phyloP scores from a whole-genome alignment of 2,113 vertebrate genomes.

The Neolamprologus hecqui region DNA sequence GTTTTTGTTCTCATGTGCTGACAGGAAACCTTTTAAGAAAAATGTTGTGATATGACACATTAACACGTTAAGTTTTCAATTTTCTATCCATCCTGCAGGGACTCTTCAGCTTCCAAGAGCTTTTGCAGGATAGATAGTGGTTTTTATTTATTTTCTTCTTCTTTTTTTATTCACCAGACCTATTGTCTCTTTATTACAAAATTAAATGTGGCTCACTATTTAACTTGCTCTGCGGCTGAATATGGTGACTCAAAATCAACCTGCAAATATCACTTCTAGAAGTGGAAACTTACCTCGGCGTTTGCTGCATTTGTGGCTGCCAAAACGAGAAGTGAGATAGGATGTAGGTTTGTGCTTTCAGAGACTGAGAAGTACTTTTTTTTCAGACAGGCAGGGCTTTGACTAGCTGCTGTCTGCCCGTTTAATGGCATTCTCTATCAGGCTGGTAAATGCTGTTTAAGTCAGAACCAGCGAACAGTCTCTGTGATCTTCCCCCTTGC shows the following conservation, averaged over 20 bases:
- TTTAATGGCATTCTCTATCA: neutral
- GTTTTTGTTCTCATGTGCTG: neutral
- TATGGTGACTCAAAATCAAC: neutral
- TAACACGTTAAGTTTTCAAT: neutral
- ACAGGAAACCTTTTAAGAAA: neutral
- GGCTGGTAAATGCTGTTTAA: neutral
- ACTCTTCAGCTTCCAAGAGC: neutral
- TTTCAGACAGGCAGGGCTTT: neutral
- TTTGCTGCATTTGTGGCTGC: neutral
- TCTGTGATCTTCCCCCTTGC: neutral
- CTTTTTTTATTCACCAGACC: neutral
- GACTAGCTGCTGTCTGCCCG: neutral
- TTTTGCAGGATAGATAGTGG: neutral
- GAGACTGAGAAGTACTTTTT: neutral
- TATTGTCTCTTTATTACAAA: neutral
- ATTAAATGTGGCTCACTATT: neutral
- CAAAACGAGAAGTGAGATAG: neutral
- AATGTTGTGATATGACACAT: neutral
- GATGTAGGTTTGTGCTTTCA: slow-evolving; percentile 31
- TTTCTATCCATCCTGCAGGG: neutral
- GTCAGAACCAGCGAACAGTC: neutral
- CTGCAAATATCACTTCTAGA: neutral
- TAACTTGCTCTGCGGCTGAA: neutral
- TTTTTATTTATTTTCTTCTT: neutral
- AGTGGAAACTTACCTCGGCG: neutral